phyloP scores from a whole-genome alignment of 30 jellyfish, hydroid and myxozoan genomes.

The Aurelia coerulea region DNA sequence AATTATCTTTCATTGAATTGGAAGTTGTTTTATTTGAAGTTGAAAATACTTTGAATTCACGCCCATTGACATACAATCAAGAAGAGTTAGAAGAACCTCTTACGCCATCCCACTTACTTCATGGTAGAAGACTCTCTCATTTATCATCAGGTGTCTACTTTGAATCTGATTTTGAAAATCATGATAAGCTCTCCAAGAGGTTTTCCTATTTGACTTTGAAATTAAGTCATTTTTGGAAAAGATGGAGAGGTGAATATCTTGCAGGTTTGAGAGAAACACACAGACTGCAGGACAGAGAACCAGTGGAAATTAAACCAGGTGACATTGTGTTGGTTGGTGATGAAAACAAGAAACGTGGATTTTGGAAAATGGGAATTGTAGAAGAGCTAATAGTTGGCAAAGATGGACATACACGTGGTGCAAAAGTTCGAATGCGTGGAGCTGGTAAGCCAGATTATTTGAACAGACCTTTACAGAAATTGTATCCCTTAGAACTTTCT shows the following conservation, averaged over 20 bases:
- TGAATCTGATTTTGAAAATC: no score
- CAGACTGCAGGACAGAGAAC: background rate
- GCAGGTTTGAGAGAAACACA: slow-evolving; percentile 6
- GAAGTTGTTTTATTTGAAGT: slow-evolving; percentile 11
- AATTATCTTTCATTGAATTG: slow-evolving; percentile 11
- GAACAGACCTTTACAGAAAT: slow-evolving; percentile 34
- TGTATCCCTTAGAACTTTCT: slow-evolving; percentile 32
- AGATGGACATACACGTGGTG: slow-evolving; percentile 25
- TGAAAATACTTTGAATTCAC: slow-evolving; percentile 8
- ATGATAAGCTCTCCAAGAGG: background rate
- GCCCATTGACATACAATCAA: background rate
- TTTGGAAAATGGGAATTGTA: slow-evolving; percentile 18
- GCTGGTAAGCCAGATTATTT: slow-evolving; percentile 9
- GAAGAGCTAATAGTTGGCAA: slow-evolving; percentile 19
- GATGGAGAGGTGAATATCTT: slow-evolving; percentile 40
- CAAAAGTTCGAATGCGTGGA: slow-evolving; percentile 11
- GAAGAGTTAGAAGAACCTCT: slow-evolving; percentile 25
- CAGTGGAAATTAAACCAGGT: background rate
- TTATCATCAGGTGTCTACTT: background rate
- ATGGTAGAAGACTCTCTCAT: slow-evolving; percentile 13
- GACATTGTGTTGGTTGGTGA: slow-evolving; percentile 14
- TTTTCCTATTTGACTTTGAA: background rate
- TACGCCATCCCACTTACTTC: slow-evolving; percentile 21
- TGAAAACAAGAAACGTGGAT: slow-evolving; percentile 10
- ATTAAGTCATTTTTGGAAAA: slow-evolving; percentile 14